Evolutionary conservation across 2,888 invertebrate genomes (phyloP).

Genomic region (Pachliopta kotzebuea): DNA sequence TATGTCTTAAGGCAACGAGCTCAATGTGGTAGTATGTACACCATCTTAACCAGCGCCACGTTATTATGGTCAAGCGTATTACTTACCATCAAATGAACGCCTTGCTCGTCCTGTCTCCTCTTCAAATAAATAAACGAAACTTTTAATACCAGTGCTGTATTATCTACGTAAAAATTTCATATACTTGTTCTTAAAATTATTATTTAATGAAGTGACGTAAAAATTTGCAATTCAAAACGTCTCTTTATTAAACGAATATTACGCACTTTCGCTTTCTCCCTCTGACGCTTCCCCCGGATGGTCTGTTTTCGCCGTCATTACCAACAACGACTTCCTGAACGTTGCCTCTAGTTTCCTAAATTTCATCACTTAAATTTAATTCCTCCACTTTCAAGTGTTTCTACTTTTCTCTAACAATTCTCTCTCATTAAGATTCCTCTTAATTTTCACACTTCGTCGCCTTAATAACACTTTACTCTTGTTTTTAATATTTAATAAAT

Average conservation of each 20-base stretch:
- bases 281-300: conserved; percentile 1
- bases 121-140: no score
- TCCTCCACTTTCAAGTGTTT: conserved; percentile 17
- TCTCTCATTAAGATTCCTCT: conserved; percentile 24
- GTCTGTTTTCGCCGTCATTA: conserved; percentile 22
- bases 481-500: not conserved
- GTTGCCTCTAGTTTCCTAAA: conserved; percentile 14
- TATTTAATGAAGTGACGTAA: conserved; percentile 8
- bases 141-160: no score
- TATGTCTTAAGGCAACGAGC: no score
- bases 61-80: no score
- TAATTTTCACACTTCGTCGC: conserved; percentile 18
- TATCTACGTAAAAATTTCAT: not conserved
- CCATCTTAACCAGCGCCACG: no score
- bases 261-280: conserved; percentile 11
- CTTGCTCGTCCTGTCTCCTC: no score
- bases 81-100: no score
- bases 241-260: conserved; percentile 7
- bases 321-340: conserved; percentile 23
- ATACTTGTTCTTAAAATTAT: not conserved
- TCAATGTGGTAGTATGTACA: no score
- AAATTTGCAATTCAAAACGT: conserved; percentile 22
- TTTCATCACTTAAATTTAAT: conserved; percentile 26
- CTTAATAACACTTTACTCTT: conserved; percentile 13
- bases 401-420: conserved; percentile 22